Conservation (phyloP, 2,888 invertebrate species). For the Dryobota labecula region DNA sequence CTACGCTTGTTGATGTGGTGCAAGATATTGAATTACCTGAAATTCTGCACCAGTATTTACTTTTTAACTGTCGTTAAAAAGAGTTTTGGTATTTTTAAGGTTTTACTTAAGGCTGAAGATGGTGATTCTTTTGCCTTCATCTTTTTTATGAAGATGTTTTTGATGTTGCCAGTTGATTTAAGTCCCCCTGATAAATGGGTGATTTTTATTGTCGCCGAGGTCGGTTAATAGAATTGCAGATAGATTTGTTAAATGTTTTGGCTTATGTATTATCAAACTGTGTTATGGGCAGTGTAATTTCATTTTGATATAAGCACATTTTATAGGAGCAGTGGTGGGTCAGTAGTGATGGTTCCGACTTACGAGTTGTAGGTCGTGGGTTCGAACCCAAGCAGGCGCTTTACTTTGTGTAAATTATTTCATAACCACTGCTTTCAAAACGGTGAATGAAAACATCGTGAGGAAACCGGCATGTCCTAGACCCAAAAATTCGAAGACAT, state of each 20-base stretch:
- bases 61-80: constrained; percentile 92
- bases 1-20: constrained; percentile 89
- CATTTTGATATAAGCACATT: constrained; percentile 3
- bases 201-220: constrained; percentile 36
- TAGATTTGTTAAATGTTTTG: constrained; percentile 18
- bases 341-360: no score
- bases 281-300: constrained; percentile 22
- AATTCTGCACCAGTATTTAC: constrained; percentile 92
- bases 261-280: background rate
- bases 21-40: constrained; percentile 92
- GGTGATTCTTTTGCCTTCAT: constrained; percentile 57
- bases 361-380: no score
- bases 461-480: no score
- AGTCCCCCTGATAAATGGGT: constrained; percentile 55
- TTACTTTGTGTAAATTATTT: no score
- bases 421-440: no score
- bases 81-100: constrained; percentile 51
- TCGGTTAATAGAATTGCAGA: background rate
- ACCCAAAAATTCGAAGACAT: no score
- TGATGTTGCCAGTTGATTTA: constrained; percentile 66
- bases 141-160: constrained; percentile 55
- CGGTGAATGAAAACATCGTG: no score
- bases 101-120: constrained; percentile 67
- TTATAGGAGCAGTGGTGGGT: no score
- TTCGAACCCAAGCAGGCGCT: no score